A percentile compares a stretch with the other conserved stretches of the same genome.
These are phyloP conservation scores for Dolichallabes microphthalmus DNA, from an alignment of 2,113 vertebrate genomes.

Conservation along the genomic window DNA sequence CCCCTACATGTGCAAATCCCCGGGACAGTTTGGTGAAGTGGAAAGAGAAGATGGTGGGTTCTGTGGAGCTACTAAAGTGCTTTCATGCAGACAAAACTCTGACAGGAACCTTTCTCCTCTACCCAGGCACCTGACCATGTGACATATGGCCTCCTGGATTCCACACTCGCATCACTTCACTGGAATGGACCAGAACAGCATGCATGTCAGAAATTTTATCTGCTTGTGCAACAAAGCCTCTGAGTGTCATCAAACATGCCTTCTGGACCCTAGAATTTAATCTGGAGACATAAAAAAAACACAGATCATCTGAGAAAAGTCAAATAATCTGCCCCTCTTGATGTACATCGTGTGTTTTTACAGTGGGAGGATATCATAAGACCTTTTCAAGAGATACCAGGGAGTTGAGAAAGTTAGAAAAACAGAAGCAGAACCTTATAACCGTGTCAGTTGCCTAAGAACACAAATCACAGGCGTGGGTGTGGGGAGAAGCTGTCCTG, in stretches of 20 bases:
- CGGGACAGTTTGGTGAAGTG: slow-evolving; percentile 42
- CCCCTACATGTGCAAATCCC: slow-evolving; percentile 41
- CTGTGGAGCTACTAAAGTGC: slow-evolving; percentile 41
- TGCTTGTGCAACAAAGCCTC: slow-evolving; percentile 27
- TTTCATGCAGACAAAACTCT: slow-evolving; percentile 35
- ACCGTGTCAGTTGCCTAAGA: slow-evolving; percentile 40
- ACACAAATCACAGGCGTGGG: slow-evolving; percentile 33
- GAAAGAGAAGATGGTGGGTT: slow-evolving; percentile 20
- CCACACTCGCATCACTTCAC: slow-evolving; percentile 29
- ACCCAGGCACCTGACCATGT: slow-evolving; percentile 40
- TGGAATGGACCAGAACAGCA: slow-evolving; percentile 18
- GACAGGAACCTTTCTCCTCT: slow-evolving; percentile 34
- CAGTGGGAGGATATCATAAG: slow-evolving; percentile 42
- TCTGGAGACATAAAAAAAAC: slow-evolving; percentile 6
- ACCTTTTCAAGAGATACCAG: slow-evolving; percentile 33
- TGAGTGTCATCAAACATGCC: slow-evolving; percentile 3
- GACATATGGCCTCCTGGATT: slow-evolving; percentile 34
- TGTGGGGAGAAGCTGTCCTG: background rate
- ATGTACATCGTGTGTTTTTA: slow-evolving; percentile 41
- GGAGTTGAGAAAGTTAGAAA: slow-evolving; percentile 53
- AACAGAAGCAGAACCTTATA: slow-evolving; percentile 51
- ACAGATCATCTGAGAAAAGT: background rate
- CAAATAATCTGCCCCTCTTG: slow-evolving; percentile 31
- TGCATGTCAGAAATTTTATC: slow-evolving; percentile 13
- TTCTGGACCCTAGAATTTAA: slow-evolving; percentile 2